Conservation (phyloP, 1,140 invertebrate species). For the Zaprionus tsacasi region DNA sequence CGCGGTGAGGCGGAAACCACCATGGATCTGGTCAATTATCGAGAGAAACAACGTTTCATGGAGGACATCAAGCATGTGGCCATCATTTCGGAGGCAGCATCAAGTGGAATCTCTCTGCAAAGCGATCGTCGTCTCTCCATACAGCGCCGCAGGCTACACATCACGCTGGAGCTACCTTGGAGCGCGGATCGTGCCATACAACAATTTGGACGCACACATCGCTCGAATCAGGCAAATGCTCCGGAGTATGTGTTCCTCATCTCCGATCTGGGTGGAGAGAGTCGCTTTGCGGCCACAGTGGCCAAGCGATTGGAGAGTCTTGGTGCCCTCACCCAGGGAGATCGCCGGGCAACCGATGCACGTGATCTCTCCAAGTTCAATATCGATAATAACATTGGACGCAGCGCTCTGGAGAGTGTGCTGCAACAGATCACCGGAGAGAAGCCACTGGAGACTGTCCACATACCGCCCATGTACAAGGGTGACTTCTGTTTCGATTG, state of each 20-base stretch:
- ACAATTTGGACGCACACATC: slow-evolving; percentile 95
- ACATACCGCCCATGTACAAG: slow-evolving; percentile 86
- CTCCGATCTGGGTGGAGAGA: slow-evolving; percentile 98
- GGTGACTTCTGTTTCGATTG: slow-evolving; percentile 98
- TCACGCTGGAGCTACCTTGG: slow-evolving; percentile 99
- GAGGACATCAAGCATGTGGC: slow-evolving; percentile 98
- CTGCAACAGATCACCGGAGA: slow-evolving; percentile 93
- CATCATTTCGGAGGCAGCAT: slow-evolving; percentile 99
- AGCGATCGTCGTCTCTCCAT: slow-evolving; percentile 96
- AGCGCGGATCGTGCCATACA: slow-evolving; percentile 99
- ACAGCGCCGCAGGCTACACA: slow-evolving; percentile 96
- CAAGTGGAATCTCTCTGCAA: slow-evolving; percentile 98
- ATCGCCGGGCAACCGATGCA: slow-evolving; percentile 97
- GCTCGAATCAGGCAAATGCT: slow-evolving; percentile 94
- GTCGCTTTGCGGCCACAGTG: slow-evolving; percentile 96
- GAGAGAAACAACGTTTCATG: slow-evolving; percentile 96
- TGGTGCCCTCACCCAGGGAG: slow-evolving; percentile 98
- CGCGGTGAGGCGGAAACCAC: slow-evolving; percentile 96
- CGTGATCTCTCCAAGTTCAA: slow-evolving; percentile 98
- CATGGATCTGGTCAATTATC: slow-evolving; percentile 97
- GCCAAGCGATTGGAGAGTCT: slow-evolving; percentile 97
- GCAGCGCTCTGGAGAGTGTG: slow-evolving; percentile 95
- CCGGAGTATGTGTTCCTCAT: slow-evolving; percentile 99
- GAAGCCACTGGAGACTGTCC: slow-evolving; percentile 85
- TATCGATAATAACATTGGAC: slow-evolving; percentile 98